Conservation (phyloP, 2,888 invertebrate species). For the Andrena flavipes region DNA sequence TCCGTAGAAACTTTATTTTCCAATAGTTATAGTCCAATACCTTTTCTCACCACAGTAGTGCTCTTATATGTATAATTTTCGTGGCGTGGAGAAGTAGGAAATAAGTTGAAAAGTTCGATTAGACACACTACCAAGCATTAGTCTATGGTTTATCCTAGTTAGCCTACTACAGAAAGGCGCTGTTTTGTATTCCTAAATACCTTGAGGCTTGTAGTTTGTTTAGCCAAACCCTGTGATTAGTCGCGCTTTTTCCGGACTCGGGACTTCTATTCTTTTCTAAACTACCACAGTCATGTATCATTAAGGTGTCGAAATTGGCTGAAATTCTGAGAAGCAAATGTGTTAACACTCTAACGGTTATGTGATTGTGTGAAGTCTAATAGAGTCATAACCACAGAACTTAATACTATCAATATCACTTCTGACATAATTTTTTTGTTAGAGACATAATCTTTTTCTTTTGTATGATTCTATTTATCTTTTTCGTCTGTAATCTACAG, state of each 20-base stretch:
- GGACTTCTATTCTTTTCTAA: constrained; percentile 42
- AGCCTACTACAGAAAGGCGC: constrained; percentile 67
- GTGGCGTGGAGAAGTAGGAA: not conserved
- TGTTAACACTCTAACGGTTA: not conserved
- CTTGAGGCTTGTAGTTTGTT: constrained; percentile 56
- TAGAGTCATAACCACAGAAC: no score
- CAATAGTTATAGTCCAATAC: not conserved
- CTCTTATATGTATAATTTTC: not conserved
- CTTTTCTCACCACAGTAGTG: not conserved
- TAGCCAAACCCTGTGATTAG: constrained; percentile 66
- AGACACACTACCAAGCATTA: constrained; percentile 27
- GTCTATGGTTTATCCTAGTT: constrained; percentile 52
- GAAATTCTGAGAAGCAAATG: not conserved
- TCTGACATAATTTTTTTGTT: no score
- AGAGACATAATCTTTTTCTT: no score
- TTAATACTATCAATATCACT: no score
- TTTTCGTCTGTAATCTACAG: no score
- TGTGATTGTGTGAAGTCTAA: no score
- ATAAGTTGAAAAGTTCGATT: constrained; percentile 32
- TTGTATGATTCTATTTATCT: no score
- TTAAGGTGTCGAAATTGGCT: constrained; percentile 2
- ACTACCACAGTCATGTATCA: not conserved
- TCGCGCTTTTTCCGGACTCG: constrained; percentile 49
- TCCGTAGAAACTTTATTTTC: not conserved
- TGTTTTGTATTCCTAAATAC: constrained; percentile 62